Base-by-base conservation (phyloP, 2,113 vertebrate species). In the Laterallus jamaicensis region DNA sequence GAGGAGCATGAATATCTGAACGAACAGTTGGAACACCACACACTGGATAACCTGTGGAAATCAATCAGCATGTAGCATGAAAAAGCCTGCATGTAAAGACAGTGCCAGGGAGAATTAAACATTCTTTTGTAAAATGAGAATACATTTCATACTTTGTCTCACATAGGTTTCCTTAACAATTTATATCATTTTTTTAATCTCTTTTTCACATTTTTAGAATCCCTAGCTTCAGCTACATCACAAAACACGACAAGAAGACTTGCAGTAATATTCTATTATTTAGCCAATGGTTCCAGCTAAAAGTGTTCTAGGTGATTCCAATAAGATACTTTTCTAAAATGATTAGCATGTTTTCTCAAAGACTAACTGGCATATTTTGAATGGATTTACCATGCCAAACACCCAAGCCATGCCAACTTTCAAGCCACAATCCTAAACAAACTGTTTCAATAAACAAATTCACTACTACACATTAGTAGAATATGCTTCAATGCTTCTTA, bases 1-100 rank as follows among this genome's bases (percentile, higher is more conserved):
- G 97, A 26, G 99, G 99, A 42, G 95, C 97, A 3, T 98, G 95
- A 75, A 99, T 88, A 93, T 99, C 99, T 6, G 95, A 97, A 56
- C 98, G 98, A 88, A 99, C 69, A 7, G 97, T 97, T 54, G 99
- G 98, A 77, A 99, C 67, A 19, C 99, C 99, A 19, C 20, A 98
- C 20, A 95, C 82, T 3, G 94, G 98, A 75, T 95, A 83, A 92
- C 94, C 99, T 99, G 69, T 15, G 32, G 44, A 87, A 79, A 42
- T 74, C 86, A 78, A 93, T 42, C 31, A 69, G 29, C 5, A 35
- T 32, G 4, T 8, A 56, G 73, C 18, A 93, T 42, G 16, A 44
- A 54, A 40, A 79, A 79, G 40, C 40, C 44, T 58, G 29, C 15
- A 59, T 28, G 11, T 31, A 73, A 67, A 59, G 21, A 66, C 4